Conservation (phyloP, 2,888 invertebrate genomes). For the Agriotes lineatus region DNA sequence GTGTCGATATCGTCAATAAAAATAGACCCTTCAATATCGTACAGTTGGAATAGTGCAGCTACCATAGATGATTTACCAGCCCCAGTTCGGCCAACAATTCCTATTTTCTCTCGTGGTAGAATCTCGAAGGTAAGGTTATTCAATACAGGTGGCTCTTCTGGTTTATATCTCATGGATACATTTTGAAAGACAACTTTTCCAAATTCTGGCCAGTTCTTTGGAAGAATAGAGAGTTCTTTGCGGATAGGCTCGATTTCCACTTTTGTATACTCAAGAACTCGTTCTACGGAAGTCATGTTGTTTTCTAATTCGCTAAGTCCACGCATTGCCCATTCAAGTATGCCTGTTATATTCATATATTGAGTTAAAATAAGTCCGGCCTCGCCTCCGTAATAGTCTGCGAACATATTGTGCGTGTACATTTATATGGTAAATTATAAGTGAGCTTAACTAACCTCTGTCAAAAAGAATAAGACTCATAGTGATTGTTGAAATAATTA, state of each 20-base stretch:
- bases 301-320: conserved; percentile 68
- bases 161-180: conserved; percentile 79
- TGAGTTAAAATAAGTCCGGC: conserved; percentile 62
- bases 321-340: conserved; percentile 88
- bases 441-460: conserved; percentile 4
- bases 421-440: not conserved
- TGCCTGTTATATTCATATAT: conserved; percentile 62
- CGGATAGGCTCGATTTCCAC: conserved; percentile 56
- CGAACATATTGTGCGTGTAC: not conserved
- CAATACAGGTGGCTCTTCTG: conserved; percentile 78
- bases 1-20: conserved; percentile 69
- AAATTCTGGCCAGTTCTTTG: conserved; percentile 77
- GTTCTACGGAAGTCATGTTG: conserved; percentile 91
- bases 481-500: conserved; percentile 76
- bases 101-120: conserved; percentile 78
- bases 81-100: conserved; percentile 85
- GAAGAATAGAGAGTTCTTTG: conserved; percentile 65
- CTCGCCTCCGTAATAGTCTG: conserved; percentile 58
- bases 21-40: conserved; percentile 67
- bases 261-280: conserved; percentile 68
- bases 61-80: conserved; percentile 77
- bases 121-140: conserved; percentile 77
- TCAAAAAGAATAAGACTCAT: conserved; percentile 69
- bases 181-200: conserved; percentile 77
- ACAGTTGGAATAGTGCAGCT: conserved; percentile 74